Evolutionary conservation across 2,888 invertebrate species (phyloP).

Genomic region (Cephus spinipes): DNA sequence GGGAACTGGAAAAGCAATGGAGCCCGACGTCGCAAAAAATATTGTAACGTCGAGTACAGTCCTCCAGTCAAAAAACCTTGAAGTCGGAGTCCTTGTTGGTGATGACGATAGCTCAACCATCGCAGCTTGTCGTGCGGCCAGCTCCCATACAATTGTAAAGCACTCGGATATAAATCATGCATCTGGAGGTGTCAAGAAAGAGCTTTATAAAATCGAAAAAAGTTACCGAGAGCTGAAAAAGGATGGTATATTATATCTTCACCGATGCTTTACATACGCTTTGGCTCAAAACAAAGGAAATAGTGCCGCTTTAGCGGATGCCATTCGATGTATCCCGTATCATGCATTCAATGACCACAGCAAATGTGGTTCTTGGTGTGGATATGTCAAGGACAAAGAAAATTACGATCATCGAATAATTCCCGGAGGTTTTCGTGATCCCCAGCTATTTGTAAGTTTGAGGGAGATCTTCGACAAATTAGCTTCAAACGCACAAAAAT

Average conservation of each 20-base stretch:
- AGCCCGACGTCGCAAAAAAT: conserved; percentile 35
- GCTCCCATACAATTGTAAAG: conserved; percentile 32
- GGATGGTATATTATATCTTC: conserved; percentile 31
- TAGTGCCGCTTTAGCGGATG: conserved; percentile 15
- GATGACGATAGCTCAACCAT: conserved; percentile 42
- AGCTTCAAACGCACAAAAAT: conserved; percentile 25
- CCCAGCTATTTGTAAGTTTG: conserved; percentile 24
- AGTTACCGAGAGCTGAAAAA: conserved; percentile 24
- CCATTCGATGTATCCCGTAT: conserved; percentile 26
- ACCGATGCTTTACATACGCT: conserved; percentile 39
- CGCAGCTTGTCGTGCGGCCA: conserved; percentile 29
- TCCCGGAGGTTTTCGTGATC: conserved; percentile 22
- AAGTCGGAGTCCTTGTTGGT: conserved; percentile 37
- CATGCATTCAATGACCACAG: conserved; percentile 32
- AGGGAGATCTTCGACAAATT: conserved; percentile 23
- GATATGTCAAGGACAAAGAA: conserved; percentile 16
- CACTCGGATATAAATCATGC: conserved; percentile 38
- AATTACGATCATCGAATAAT: conserved; percentile 15
- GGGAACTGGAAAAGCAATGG: conserved; percentile 46
- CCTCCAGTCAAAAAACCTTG: conserved; percentile 29
- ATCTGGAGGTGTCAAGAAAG: conserved; percentile 27
- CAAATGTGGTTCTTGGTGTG: conserved; percentile 34
- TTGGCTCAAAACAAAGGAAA: conserved; percentile 33
- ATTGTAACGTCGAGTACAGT: conserved; percentile 24
- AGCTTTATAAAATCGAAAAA: conserved; percentile 27